Percentiles rank a stretch among this genome's conserved stretches.
Conservation (phyloP, 2,888 invertebrate species). For the Phasia obesa region DNA sequence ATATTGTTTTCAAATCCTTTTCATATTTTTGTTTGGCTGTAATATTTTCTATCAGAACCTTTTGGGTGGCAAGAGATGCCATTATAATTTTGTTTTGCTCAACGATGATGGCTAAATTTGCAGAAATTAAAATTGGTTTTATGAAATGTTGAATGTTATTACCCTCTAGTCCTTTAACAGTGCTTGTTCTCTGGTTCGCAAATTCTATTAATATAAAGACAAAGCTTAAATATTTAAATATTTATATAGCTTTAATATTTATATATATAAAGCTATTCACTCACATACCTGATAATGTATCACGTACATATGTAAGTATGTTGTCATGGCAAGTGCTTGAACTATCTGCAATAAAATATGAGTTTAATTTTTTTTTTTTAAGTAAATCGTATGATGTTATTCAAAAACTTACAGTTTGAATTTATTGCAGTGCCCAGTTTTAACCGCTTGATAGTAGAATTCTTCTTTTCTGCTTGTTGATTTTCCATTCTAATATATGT, state of each 20-base stretch:
- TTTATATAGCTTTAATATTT: not conserved
- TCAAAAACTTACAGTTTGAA: too few species aligned
- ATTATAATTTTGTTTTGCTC: slow-evolving; percentile 3
- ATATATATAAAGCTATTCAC: not conserved
- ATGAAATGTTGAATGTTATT: not conserved
- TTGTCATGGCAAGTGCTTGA: slow-evolving; percentile 2
- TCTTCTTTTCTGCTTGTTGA: too few species aligned
- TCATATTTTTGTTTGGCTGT: slow-evolving; percentile 1
- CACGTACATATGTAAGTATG: not conserved
- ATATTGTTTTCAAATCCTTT: not conserved
- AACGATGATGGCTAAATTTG: not conserved
- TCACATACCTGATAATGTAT: not conserved
- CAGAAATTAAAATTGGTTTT: not conserved
- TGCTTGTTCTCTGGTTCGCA: not conserved
- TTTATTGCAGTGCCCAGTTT: too few species aligned
- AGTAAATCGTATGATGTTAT: too few species aligned
- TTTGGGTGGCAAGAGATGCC: slow-evolving; percentile 3
- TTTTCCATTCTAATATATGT: too few species aligned
- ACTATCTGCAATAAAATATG: not conserved
- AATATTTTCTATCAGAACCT: not conserved
- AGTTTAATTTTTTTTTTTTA: not conserved
- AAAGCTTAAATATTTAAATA: not conserved
- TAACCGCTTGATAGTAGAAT: too few species aligned
- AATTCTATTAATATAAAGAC: too few species aligned
- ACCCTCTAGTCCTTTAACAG: not conserved